Base-by-base conservation (phyloP, 2,888 invertebrate species). In the Oscheius onirici region DNA sequence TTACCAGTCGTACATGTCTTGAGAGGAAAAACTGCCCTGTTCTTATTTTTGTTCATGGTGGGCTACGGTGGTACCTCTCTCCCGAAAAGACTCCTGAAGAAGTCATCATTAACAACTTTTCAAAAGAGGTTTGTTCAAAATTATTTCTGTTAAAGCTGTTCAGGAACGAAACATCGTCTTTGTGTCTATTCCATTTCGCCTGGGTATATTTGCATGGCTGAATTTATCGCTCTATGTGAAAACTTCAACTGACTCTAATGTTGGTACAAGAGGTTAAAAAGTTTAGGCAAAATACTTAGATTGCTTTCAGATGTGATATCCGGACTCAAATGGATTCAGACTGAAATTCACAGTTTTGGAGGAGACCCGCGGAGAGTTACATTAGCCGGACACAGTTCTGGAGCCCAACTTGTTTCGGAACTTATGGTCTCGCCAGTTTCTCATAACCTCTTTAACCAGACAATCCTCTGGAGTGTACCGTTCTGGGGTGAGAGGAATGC, bases 41-140 rank as follows among this genome's bases (percentile, higher is more conserved):
- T 11, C 68, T 76, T 72, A 70, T 67, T 15, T 70, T 58, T 3
- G 17, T 76, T 17, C 76, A 74, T 40, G 74, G 76, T 6, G 76
- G 76, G 34, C 26, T 24, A 26, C 55, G 66, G 43, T 60, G 24
- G 15, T 66, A 63, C 51, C 72, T 70, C 41, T 66, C 65, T 17
- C 71, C 75, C 1, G 72, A 63, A 24, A 66, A 69, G 6, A 72
- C 43, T 54, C 26, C 63, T 11, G 61, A 49, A 44, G 65, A 67
- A n/a, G 60, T 71, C 26, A 72, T 76, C 51, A 66, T 72, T 5
- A 66, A 76, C 58, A 74, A 74, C 22, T 71, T 74, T 63, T 63
- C 65, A 1, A 58, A 68, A 1, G 69, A 72, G 63, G 55, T 57
- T 28, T 11, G 55, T 54, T 51, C n/a, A n/a, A n/a, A n/a, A n/a